A percentile compares a stretch with the other conserved stretches of the same genome.
These are phyloP conservation scores for Xyrauchen texanus DNA, from an alignment of 2,113 vertebrate species.

Conservation along the genomic window DNA sequence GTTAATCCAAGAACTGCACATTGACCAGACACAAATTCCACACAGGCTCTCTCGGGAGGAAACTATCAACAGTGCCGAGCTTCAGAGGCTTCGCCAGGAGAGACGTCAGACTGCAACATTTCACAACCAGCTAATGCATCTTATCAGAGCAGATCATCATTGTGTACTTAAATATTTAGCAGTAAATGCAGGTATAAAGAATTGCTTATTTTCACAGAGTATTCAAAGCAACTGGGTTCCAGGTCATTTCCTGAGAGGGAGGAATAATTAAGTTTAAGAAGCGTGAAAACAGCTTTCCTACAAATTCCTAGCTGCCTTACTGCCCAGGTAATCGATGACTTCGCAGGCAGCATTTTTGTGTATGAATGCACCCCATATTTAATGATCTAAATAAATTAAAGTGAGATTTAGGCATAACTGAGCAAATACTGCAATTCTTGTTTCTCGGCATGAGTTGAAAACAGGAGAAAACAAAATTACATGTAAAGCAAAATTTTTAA, in stretches of 20 bases:
- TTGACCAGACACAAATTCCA: constrained; percentile 40
- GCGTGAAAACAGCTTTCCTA: too few relatives aligned
- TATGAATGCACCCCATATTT: too few relatives aligned
- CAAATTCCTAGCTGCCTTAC: too few relatives aligned
- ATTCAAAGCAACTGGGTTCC: constrained; percentile 9
- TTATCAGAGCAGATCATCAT: constrained; percentile 4
- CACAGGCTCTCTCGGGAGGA: constrained; percentile 29
- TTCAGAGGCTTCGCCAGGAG: constrained; percentile 24
- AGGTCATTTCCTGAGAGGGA: not conserved
- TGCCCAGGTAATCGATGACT: too few relatives aligned
- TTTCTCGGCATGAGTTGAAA: too few relatives aligned
- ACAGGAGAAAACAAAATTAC: too few relatives aligned
- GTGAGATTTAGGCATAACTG: too few relatives aligned
- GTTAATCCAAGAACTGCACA: constrained; percentile 47
- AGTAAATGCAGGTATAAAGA: not conserved
- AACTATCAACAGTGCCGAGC: constrained; percentile 13
- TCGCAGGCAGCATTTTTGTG: too few relatives aligned
- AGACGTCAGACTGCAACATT: constrained; percentile 4
- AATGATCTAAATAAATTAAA: too few relatives aligned
- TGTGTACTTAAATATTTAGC: not conserved
- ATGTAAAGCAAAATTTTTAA: too few relatives aligned
- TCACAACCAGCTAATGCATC: constrained; percentile 3
- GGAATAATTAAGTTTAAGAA: not conserved
- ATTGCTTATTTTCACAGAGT: not conserved
- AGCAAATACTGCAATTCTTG: too few relatives aligned